Percentiles rank a stretch among this genome's conserved stretches.
These are phyloP conservation scores for Chrysodeixis includens DNA, from an alignment of 2,888 invertebrate species.

Conservation along the genomic window DNA sequence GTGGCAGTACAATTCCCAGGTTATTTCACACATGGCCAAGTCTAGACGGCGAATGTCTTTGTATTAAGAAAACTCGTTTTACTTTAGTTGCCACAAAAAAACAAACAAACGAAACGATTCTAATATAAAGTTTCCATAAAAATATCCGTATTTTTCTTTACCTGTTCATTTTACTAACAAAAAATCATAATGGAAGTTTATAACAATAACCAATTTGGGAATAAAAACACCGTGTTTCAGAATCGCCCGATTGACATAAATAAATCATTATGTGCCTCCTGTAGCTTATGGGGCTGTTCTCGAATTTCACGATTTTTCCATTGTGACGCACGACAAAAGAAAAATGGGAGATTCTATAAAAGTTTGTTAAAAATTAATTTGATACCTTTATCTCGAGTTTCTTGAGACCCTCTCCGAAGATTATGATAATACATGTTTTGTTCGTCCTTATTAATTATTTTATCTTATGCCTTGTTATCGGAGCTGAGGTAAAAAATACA, in stretches of 20 bases:
- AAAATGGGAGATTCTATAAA: conserved; percentile 77
- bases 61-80: conserved; percentile 65
- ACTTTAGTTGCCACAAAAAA: conserved; percentile 22
- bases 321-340: conserved; percentile 87
- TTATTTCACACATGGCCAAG: conserved; percentile 84
- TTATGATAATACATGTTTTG: conserved; percentile 40
- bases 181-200: conserved; percentile 86
- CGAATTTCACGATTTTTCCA: conserved; percentile 81
- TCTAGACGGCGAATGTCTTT: conserved; percentile 84
- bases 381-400: conserved; percentile 86
- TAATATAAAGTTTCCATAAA: conserved; percentile 65
- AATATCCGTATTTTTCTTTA: conserved; percentile 73
- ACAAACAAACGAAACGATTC: conserved; percentile 52
- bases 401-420: conserved; percentile 63
- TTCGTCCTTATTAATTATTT: conserved; percentile 52
- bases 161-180: conserved; percentile 86
- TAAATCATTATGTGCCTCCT: conserved; percentile 85
- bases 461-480: conserved; percentile 43
- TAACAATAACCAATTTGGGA: conserved; percentile 88
- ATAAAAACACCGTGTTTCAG: conserved; percentile 81
- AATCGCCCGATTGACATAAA: conserved; percentile 87
- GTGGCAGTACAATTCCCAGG: conserved; percentile 82
- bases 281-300: conserved; percentile 68
- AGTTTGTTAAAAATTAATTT: conserved; percentile 88
- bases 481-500: conserved; percentile 14